These are phyloP conservation scores for Agelastica alni DNA, from an alignment of 2,888 invertebrate species.

Conservation along the genomic window DNA sequence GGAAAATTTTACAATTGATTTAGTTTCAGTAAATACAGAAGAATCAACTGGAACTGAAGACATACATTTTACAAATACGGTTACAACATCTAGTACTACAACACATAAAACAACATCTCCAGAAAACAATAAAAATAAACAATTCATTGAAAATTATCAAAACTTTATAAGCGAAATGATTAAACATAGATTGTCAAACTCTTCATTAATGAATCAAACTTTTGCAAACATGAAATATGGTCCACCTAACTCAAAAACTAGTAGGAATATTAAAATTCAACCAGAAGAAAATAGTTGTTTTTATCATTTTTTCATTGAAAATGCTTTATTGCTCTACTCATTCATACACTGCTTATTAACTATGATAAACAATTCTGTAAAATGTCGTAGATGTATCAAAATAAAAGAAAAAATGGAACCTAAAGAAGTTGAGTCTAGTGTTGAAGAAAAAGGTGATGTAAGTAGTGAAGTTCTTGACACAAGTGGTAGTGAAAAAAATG, in stretches of 20 bases:
- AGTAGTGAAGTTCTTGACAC: constrained; percentile 9
- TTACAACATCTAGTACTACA: background rate
- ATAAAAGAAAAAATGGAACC: constrained; percentile 9
- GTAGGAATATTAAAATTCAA: constrained; percentile 24
- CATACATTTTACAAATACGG: background rate
- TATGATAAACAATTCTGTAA: constrained; percentile 41
- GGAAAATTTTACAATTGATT: background rate
- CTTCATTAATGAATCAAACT: constrained; percentile 28
- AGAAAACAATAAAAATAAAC: constrained; percentile 26
- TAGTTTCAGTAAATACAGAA: constrained; percentile 4
- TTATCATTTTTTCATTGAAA: constrained; percentile 41
- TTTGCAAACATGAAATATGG: constrained; percentile 12
- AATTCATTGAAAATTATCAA: constrained; percentile 39
- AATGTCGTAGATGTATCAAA: constrained; percentile 38
- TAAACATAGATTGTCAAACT: constrained; percentile 34
- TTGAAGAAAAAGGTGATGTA: background rate
- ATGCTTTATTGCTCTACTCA: constrained; percentile 48
- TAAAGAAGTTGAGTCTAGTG: constrained; percentile 5
- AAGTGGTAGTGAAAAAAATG: constrained; percentile 27
- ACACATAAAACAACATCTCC: background rate
- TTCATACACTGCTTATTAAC: constrained; percentile 48
- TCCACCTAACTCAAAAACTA: constrained; percentile 20
- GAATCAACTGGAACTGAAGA: background rate
- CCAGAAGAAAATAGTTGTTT: constrained; percentile 33
- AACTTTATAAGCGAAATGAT: constrained; percentile 38